Conservation (phyloP, 2,113 vertebrate genomes). For the Riparia riparia region DNA sequence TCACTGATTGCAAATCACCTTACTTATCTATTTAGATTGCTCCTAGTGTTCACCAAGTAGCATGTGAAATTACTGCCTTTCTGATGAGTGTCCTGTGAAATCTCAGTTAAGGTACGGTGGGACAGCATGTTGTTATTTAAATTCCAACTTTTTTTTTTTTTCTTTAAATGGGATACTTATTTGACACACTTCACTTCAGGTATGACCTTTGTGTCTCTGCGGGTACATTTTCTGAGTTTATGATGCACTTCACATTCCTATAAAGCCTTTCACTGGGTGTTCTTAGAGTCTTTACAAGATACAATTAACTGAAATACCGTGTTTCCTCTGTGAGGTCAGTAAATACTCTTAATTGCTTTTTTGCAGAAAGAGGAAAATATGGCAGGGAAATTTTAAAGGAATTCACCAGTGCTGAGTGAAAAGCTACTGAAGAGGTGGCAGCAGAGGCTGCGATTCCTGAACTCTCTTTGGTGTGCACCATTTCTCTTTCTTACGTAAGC, state of each 20-base stretch:
- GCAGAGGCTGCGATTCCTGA: not conserved
- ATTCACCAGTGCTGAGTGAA: not conserved
- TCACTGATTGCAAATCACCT: not conserved
- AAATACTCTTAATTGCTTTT: constrained; percentile 9
- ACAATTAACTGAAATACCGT: not conserved
- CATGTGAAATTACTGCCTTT: not conserved
- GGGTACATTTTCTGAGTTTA: constrained; percentile 18
- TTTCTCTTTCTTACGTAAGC: not conserved
- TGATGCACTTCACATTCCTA: not conserved
- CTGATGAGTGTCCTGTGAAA: not conserved
- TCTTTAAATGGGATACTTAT: not conserved
- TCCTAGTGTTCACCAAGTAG: not conserved
- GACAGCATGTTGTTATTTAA: not conserved
- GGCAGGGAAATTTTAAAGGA: not conserved
- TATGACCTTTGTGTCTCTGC: not conserved
- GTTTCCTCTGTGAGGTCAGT: not conserved
- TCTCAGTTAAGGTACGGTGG: not conserved
- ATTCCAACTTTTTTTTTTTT: not conserved
- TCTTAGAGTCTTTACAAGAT: not conserved
- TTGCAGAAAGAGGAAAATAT: not conserved
- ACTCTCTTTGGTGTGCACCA: not conserved
- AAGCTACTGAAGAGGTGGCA: not conserved
- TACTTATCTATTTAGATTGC: not conserved
- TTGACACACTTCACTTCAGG: not conserved
- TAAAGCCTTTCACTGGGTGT: not conserved